phyloP scores from a whole-genome alignment of 1,140 invertebrate species.

The Cherax destructor region DNA sequence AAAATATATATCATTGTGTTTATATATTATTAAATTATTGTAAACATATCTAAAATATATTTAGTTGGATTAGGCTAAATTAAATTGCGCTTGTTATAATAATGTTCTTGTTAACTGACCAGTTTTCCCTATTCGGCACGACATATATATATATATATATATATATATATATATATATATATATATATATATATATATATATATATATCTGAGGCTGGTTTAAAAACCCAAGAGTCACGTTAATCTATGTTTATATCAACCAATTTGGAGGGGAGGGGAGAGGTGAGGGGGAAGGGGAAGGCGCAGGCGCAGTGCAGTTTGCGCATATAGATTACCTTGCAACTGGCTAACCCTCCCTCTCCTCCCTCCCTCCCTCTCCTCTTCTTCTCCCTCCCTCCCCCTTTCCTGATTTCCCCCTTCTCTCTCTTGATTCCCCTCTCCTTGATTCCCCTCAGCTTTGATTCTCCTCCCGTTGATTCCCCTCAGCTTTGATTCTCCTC shows the following conservation, averaged over 20 bases:
- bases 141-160: too few species aligned
- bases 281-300: background rate
- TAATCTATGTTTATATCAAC: conserved; percentile 5
- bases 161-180: too few species aligned
- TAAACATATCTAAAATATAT: too few species aligned
- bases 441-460: background rate
- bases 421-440: background rate
- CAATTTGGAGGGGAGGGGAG: background rate
- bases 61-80: too few species aligned
- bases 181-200: too few species aligned
- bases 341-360: background rate
- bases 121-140: too few species aligned
- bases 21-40: too few species aligned
- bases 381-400: background rate
- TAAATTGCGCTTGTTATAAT: too few species aligned
- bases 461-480: background rate
- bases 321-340: conserved; percentile 39
- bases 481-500: background rate
- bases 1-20: too few species aligned
- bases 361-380: background rate
- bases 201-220: too few species aligned
- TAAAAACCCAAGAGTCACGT: too few species aligned
- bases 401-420: background rate
- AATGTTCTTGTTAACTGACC: too few species aligned
- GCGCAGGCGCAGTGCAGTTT: conserved; percentile 26